These are phyloP conservation scores for Catalaphyllia jardinei DNA, from an alignment of 64 coral and sea anemone genomes.

Conservation along the genomic window DNA sequence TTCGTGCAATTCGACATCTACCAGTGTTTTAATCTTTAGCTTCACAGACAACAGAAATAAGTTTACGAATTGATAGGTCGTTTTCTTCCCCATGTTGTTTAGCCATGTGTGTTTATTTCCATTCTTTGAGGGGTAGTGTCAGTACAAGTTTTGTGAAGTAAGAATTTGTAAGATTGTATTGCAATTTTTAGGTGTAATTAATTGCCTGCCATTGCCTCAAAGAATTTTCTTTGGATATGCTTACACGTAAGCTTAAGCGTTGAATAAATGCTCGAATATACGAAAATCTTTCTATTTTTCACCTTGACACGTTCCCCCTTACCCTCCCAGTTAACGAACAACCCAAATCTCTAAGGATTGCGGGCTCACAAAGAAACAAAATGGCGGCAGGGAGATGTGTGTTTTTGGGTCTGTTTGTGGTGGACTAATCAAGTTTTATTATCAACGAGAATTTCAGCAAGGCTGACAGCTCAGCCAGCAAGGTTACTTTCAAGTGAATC, in stretches of 20 bases:
- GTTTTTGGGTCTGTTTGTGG: not conserved
- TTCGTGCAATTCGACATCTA: conserved; percentile 67
- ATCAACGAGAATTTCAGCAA: not conserved
- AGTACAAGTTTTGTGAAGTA: not conserved
- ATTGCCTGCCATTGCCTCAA: not conserved
- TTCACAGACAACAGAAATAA: conserved; percentile 66
- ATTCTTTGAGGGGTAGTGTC: conserved; percentile 3
- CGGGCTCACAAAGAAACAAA: not conserved
- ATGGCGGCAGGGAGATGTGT: conserved; percentile 27
- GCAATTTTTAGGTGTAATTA: not conserved
- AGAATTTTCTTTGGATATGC: not conserved
- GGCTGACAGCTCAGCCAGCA: not conserved
- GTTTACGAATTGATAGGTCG: no score
- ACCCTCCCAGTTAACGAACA: not conserved
- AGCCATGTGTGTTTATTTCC: not conserved
- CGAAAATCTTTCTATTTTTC: not conserved
- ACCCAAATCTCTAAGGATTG: no score
- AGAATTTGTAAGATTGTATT: not conserved
- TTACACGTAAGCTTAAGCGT: not conserved
- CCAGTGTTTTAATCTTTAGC: conserved; percentile 90
- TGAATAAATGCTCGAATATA: not conserved
- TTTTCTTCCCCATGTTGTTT: conserved; percentile 78
- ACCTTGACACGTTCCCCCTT: not conserved
- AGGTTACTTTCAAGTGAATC: not conserved
- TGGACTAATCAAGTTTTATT: not conserved